phyloP scores from a whole-genome alignment of 2,888 invertebrate genomes.

The Lepidochitona cinerea region DNA sequence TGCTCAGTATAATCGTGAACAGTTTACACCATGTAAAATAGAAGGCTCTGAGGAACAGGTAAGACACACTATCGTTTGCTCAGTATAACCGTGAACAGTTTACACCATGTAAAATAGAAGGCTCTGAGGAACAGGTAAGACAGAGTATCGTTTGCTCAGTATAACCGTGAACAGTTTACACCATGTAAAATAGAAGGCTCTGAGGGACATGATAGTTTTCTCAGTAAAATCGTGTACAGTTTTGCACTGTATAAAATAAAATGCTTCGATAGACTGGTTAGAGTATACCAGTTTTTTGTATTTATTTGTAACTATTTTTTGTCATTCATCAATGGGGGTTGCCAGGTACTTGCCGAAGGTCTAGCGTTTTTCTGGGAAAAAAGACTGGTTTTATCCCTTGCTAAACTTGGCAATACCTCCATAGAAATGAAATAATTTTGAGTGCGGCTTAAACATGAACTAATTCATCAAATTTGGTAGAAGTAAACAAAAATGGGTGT shows the following conservation, averaged over 20 bases:
- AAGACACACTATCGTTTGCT: background rate
- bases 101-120: slow-evolving; percentile 95
- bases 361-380: too few relatives aligned
- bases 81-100: slow-evolving; percentile 93
- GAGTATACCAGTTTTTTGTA: background rate
- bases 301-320: too few relatives aligned
- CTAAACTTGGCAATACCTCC: too few relatives aligned
- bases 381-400: too few relatives aligned
- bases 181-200: slow-evolving; percentile 94
- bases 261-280: slow-evolving; percentile 83
- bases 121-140: slow-evolving; percentile 82
- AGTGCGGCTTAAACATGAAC: too few relatives aligned
- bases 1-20: slow-evolving; percentile 99
- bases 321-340: too few relatives aligned
- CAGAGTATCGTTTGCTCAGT: background rate
- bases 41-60: slow-evolving; percentile 87
- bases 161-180: slow-evolving; percentile 98
- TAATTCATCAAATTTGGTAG: too few relatives aligned
- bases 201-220: slow-evolving; percentile 91
- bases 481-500: too few relatives aligned
- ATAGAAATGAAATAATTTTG: too few relatives aligned
- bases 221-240: slow-evolving; percentile 99
- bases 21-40: slow-evolving; percentile 96
- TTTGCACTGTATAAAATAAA: slow-evolving; percentile 97
- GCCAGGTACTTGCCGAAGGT: too few relatives aligned